A percentile compares a stretch with the other conserved stretches of the same genome.
phyloP scores from a whole-genome alignment of 2,888 invertebrate genomes.

The Euproctis similis region DNA sequence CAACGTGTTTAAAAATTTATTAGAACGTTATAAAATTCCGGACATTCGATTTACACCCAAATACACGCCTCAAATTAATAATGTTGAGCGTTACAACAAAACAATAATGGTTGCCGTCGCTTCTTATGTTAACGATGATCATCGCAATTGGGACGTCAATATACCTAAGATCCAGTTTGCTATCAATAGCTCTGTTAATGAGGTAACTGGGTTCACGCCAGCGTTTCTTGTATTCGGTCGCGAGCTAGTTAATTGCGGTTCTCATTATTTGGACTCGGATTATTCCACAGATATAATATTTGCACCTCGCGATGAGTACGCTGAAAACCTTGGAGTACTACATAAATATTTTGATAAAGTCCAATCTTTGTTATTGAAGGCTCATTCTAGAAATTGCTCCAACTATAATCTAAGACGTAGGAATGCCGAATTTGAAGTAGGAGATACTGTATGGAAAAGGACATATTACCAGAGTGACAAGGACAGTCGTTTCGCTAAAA shows the following conservation, averaged over 20 bases:
- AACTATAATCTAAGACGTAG: conserved; percentile 1
- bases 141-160: not conserved
- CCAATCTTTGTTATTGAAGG: not conserved
- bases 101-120: not conserved
- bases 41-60: conserved; percentile 13
- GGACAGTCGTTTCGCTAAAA: conserved; percentile 1
- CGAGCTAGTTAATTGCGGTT: conserved; percentile 1
- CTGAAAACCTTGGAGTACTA: not conserved
- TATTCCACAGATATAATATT: not conserved
- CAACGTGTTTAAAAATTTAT: conserved; percentile 1
- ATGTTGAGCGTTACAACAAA: conserved; percentile 18
- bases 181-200: conserved; percentile 1
- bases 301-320: not conserved
- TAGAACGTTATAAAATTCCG: conserved; percentile 20
- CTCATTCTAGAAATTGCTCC: not conserved
- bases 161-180: not conserved
- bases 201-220: conserved; percentile 1
- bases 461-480: not conserved
- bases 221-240: not conserved
- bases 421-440: not conserved
- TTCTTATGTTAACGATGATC: not conserved
- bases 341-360: not conserved
- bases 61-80: conserved; percentile 5
- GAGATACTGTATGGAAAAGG: conserved; percentile 1
- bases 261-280: conserved; percentile 1